These are phyloP conservation scores for Slavum lentiscoides DNA, from an alignment of 2,888 invertebrate species.

Conservation along the genomic window DNA sequence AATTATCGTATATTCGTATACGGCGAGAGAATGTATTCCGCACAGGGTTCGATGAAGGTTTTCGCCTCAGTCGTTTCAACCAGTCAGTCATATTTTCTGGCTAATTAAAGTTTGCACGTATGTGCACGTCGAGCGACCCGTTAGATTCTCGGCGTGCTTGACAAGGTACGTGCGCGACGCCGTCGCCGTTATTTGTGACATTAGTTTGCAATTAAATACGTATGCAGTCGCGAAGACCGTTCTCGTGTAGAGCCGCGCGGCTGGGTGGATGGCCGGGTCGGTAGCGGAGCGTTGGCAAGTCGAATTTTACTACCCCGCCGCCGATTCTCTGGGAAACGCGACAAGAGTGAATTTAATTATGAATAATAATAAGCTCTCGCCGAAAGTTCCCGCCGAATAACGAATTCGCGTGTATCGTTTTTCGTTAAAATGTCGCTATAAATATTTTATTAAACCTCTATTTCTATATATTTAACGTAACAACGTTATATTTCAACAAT, in stretches of 20 bases:
- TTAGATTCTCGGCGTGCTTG: not conserved
- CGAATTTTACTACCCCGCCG: constrained; percentile 11
- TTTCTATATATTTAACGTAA: too few species aligned
- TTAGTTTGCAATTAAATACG: constrained; percentile 35
- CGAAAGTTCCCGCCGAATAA: constrained; percentile 31
- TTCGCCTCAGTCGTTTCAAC: constrained; percentile 2
- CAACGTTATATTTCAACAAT: too few species aligned
- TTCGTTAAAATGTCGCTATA: constrained; percentile 29
- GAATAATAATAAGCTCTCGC: constrained; percentile 47
- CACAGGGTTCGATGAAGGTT: not conserved
- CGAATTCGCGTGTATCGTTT: constrained; percentile 24
- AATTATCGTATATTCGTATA: too few species aligned
- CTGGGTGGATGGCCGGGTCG: too few species aligned
- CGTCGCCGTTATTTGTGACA: constrained; percentile 9
- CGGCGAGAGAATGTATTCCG: too few species aligned
- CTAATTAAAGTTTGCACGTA: constrained; percentile 29
- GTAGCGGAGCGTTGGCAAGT: not conserved
- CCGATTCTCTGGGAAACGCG: constrained; percentile 9
- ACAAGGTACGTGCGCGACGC: not conserved
- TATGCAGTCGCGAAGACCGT: not conserved
- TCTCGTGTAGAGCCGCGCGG: too few species aligned
- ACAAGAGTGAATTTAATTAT: constrained; percentile 48
- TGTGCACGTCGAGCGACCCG: not conserved
- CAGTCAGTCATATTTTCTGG: constrained; percentile 18
- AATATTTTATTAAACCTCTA: constrained; percentile 40